A percentile compares a stretch with the other conserved stretches of the same genome.
Conservation (phyloP, 2,797 vertebrate species). For the Smutsia temminckii region DNA sequence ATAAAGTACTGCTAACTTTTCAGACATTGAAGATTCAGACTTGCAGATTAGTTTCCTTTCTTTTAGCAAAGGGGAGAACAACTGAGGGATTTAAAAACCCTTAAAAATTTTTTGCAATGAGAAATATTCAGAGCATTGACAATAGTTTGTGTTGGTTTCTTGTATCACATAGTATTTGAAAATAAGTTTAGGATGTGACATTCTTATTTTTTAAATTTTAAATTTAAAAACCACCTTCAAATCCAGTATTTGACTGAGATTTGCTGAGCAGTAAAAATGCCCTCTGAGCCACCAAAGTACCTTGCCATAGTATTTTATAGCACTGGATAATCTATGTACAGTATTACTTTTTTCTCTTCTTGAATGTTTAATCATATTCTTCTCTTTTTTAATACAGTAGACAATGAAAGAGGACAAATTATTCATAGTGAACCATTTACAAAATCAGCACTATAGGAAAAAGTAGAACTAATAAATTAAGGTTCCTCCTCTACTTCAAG, state of each 20-base stretch:
- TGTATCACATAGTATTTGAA: not conserved
- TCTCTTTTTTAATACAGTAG: conserved; percentile 53
- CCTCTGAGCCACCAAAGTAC: not conserved
- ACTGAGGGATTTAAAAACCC: not conserved
- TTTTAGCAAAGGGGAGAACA: not conserved
- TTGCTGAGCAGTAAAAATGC: conserved; percentile 41
- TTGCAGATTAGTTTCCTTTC: not conserved
- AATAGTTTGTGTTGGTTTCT: not conserved
- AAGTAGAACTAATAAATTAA: conserved; percentile 60
- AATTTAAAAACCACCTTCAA: conserved; percentile 14
- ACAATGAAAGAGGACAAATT: conserved; percentile 46
- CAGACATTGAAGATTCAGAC: not conserved
- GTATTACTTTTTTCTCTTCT: conserved; percentile 1
- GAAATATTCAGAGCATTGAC: not conserved
- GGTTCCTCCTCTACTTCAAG: not conserved
- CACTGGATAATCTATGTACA: not conserved
- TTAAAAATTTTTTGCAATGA: conserved; percentile 15
- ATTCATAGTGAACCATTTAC: conserved; percentile 69
- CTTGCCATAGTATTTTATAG: not conserved
- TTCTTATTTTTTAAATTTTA: conserved; percentile 14
- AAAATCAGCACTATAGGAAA: conserved; percentile 68
- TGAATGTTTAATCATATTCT: conserved; percentile 6
- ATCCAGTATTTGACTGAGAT: not conserved
- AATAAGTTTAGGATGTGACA: not conserved
- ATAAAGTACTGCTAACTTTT: not conserved